Conservation (phyloP, 2,113 vertebrate species). For the Corythaixoides concolor region DNA sequence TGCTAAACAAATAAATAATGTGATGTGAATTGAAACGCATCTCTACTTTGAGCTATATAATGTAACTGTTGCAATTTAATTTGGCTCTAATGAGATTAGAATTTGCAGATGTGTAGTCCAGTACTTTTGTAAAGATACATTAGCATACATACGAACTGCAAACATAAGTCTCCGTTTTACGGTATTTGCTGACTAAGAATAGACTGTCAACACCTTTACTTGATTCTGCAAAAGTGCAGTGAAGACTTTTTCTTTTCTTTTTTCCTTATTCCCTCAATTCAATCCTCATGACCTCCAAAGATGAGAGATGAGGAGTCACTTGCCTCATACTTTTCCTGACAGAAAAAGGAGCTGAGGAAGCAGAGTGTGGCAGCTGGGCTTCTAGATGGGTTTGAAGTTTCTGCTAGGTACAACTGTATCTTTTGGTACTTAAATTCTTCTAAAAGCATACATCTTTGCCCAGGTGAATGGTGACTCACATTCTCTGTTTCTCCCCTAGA, state of each 20-base stretch:
- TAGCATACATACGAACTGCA: not conserved
- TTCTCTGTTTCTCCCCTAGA: not conserved
- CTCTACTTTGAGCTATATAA: not conserved
- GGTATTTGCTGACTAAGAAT: not conserved
- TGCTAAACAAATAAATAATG: constrained; percentile 25
- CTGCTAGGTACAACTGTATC: not conserved
- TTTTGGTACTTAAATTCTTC: not conserved
- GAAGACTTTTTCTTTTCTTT: not conserved
- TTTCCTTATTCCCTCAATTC: not conserved
- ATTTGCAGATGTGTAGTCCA: not conserved
- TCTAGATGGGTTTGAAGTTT: not conserved
- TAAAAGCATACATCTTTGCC: not conserved
- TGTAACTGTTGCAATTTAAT: not conserved
- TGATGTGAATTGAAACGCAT: not conserved
- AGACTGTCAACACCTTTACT: not conserved
- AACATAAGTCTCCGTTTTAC: not conserved
- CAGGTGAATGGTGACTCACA: not conserved
- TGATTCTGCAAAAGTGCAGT: not conserved
- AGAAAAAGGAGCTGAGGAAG: not conserved
- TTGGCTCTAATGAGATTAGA: not conserved
- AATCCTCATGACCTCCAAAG: not conserved
- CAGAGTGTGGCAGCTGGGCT: not conserved
- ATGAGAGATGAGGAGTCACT: not conserved
- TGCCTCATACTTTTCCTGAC: not conserved
- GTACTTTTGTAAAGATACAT: not conserved